Conservation (phyloP, 2,113 vertebrate species). For the Uria aalge region DNA sequence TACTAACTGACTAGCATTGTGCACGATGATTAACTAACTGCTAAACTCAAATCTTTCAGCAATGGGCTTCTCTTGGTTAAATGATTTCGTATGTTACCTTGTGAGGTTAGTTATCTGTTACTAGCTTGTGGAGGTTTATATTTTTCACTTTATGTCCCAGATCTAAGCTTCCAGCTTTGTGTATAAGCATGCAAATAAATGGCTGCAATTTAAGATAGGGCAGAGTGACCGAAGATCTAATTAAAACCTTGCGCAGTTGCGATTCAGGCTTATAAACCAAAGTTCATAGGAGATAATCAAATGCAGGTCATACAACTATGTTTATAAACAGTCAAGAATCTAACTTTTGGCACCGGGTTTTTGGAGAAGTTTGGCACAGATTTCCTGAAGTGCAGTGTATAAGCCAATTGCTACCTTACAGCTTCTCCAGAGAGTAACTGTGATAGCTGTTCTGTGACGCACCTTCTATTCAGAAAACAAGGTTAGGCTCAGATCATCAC, state of each 20-base stretch:
- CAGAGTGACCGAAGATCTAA: neutral
- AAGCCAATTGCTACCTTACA: neutral
- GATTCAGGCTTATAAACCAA: neutral
- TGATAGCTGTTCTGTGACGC: neutral
- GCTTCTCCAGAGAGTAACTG: neutral
- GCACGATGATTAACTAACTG: neutral
- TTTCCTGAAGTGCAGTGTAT: neutral
- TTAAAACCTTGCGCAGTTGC: neutral
- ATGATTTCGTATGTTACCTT: neutral
- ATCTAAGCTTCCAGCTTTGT: neutral
- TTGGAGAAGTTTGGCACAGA: neutral
- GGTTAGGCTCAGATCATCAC: neutral
- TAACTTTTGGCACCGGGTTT: neutral
- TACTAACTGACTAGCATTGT: neutral
- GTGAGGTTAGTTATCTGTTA: neutral
- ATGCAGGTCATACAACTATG: neutral
- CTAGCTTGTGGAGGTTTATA: neutral
- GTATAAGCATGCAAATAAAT: neutral
- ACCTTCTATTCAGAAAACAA: neutral
- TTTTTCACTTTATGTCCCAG: neutral
- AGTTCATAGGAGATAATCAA: neutral
- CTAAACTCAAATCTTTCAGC: neutral
- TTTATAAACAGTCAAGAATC: neutral
- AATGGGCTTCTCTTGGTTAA: neutral
- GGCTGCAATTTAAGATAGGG: neutral